A percentile compares a stretch with the other conserved stretches of the same genome.
Evolutionary conservation across 2,797 vertebrate genomes (phyloP).

Genomic region (Delichon dasypus): DNA sequence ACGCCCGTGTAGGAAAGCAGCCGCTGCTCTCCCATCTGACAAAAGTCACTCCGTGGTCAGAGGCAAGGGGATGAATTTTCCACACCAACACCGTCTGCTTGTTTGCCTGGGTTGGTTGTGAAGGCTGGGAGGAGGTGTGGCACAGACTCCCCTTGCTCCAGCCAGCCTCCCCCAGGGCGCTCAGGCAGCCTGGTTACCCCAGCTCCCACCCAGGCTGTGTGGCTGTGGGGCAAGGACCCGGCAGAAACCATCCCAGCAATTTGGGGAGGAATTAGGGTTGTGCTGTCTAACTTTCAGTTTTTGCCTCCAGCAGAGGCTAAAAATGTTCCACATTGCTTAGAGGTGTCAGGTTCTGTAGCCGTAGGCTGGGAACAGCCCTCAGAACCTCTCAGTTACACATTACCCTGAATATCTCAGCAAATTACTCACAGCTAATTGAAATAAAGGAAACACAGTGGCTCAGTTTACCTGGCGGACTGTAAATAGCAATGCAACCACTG

Average conservation of each 20-base stretch:
- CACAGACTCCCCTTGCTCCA: neutral
- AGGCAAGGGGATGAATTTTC: neutral
- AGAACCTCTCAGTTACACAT: conserved; percentile 57
- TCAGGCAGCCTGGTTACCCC: neutral
- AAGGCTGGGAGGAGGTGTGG: neutral
- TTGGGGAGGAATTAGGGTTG: neutral
- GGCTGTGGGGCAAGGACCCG: conserved; percentile 2
- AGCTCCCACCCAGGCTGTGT: neutral
- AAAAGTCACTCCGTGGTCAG: neutral
- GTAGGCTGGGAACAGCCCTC: conserved; percentile 40
- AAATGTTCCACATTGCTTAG: conserved; percentile 47
- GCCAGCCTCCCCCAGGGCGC: neutral
- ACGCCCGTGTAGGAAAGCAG: neutral
- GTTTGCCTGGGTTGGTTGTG: neutral
- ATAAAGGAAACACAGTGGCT: conserved; percentile 23
- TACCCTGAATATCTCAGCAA: conserved; percentile 54
- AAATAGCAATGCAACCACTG: neutral
- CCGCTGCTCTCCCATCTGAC: neutral
- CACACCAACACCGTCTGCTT: neutral
- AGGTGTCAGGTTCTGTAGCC: conserved; percentile 57
- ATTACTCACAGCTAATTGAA: conserved; percentile 53
- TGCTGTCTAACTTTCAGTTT: neutral
- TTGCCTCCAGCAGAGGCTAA: conserved; percentile 56
- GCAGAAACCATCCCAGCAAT: conserved; percentile 43
- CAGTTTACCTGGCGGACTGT: neutral